Conservation (phyloP, 2,113 vertebrate species). For the Malaclemys terrapin region DNA sequence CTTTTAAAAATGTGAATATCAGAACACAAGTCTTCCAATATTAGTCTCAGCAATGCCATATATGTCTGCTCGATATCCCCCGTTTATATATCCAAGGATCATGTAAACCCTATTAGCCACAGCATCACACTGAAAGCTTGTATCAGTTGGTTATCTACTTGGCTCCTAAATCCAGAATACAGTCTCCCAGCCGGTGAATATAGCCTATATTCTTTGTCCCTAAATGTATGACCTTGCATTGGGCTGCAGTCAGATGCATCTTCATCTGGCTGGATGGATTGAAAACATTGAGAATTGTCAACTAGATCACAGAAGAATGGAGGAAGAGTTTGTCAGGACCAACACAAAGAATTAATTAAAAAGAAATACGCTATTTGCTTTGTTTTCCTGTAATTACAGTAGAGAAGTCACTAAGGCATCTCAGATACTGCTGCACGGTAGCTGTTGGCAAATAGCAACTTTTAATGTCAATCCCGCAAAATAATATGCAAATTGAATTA, state of each 20-base stretch:
- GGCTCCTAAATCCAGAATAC: neutral
- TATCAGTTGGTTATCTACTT: neutral
- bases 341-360: neutral
- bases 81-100: slow-evolving; percentile 46
- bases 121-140: slow-evolving; percentile 32
- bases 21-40: slow-evolving; percentile 19
- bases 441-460: neutral
- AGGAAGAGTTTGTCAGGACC: neutral
- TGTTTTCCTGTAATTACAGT: neutral
- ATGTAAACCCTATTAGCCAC: neutral
- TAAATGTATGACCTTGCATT: neutral
- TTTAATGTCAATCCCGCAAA: neutral
- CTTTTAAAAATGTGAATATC: neutral
- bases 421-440: neutral
- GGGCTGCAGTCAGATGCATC: neutral
- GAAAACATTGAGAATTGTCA: neutral
- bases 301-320: neutral
- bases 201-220: neutral
- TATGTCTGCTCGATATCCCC: slow-evolving; percentile 39
- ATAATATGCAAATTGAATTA: neutral
- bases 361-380: neutral
- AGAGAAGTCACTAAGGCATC: neutral
- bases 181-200: neutral
- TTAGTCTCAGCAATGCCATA: slow-evolving; percentile 58
- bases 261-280: neutral